Evolutionary conservation across 2,797 vertebrate species (phyloP).

Genomic region (Lepilemur septentrionalis): DNA sequence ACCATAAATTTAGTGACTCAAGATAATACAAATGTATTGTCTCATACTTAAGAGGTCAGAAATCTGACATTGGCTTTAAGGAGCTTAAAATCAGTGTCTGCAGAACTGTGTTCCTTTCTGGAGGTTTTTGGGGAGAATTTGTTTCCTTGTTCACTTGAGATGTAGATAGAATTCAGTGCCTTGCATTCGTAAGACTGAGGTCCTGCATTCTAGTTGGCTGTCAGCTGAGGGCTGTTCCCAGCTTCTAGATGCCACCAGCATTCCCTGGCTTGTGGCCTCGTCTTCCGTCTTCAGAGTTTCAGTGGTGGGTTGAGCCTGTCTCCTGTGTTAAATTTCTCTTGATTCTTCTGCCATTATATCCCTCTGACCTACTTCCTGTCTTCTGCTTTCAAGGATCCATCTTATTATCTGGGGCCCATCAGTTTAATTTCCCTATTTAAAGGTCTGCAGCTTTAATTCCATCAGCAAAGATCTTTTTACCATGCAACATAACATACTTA

Average conservation of each 20-base stretch:
- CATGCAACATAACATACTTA: neutral
- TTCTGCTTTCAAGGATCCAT: neutral
- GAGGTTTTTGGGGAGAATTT: neutral
- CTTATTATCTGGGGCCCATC: neutral
- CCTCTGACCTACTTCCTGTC: neutral
- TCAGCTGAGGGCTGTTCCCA: too few relatives aligned
- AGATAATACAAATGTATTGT: neutral
- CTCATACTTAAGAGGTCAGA: too few relatives aligned
- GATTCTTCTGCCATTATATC: neutral
- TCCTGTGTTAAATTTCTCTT: neutral
- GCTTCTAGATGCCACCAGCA: too few relatives aligned
- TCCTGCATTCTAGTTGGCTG: neutral
- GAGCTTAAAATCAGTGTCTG: too few relatives aligned
- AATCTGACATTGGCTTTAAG: too few relatives aligned
- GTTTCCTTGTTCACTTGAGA: neutral
- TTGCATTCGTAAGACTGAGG: neutral
- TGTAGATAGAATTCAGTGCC: neutral
- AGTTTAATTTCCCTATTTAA: conserved; percentile 1
- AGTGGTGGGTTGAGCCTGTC: neutral
- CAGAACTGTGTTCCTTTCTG: too few relatives aligned
- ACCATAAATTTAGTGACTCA: neutral
- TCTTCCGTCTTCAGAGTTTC: neutral
- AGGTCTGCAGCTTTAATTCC: neutral
- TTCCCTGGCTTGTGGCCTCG: neutral
- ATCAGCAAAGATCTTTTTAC: neutral